Evolutionary conservation across 2,113 vertebrate genomes (phyloP).

Genomic region (Thymallus thymallus): DNA sequence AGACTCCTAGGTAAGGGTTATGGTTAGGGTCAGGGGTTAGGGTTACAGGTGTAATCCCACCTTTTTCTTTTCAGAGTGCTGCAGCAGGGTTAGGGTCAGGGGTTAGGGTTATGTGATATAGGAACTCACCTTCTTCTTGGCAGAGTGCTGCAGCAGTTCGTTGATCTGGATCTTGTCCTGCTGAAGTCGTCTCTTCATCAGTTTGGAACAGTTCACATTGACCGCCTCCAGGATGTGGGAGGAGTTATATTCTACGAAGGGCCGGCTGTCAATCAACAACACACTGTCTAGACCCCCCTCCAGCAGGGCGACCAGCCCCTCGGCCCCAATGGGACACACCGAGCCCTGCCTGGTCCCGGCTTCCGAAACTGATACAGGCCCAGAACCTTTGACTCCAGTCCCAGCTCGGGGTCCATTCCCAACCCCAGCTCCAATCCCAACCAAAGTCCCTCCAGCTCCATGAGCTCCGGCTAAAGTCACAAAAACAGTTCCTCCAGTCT

Average conservation of each 20-base stretch:
- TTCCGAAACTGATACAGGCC: conserved; percentile 56
- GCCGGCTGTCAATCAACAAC: conserved; percentile 92
- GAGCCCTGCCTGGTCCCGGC: too few species aligned
- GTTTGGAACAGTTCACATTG: conserved; percentile 96
- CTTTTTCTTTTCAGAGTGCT: too few species aligned
- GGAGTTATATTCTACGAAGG: conserved; percentile 94
- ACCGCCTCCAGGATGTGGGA: conserved; percentile 93
- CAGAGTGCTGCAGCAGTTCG: conserved; percentile 92
- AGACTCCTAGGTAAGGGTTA: too few species aligned
- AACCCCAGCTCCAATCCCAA: conserved; percentile 67
- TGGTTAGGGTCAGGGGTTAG: background rate
- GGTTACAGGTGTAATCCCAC: too few species aligned
- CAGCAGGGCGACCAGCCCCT: conserved; percentile 88
- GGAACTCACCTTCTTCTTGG: conserved; percentile 85
- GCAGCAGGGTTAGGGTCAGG: background rate
- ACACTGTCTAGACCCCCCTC: conserved; percentile 84
- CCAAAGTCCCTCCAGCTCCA: background rate
- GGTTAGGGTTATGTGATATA: background rate
- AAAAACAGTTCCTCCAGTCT: too few species aligned
- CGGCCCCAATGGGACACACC: conserved; percentile 74
- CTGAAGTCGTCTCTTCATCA: conserved; percentile 94
- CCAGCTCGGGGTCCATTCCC: conserved; percentile 52
- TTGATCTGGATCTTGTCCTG: conserved; percentile 93
- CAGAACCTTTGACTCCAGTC: conserved; percentile 78
- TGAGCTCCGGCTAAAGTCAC: too few species aligned